Evolutionary conservation across 2,113 vertebrate species (phyloP).

Genomic region (Rhineura floridana): DNA sequence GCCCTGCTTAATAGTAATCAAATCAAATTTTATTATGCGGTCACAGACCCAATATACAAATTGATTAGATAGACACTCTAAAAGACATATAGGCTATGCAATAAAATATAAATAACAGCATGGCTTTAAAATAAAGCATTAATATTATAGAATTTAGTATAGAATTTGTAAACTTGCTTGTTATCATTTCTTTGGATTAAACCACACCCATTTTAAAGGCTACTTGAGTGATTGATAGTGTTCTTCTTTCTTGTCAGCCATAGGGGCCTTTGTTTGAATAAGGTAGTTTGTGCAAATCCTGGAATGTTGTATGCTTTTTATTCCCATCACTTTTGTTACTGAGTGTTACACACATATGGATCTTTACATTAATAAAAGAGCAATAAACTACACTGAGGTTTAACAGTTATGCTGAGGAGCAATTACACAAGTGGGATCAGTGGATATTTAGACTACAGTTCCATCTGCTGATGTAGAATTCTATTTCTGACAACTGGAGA

Average conservation of each 20-base stretch:
- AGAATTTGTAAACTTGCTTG: constrained; percentile 22
- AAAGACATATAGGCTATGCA: too few species aligned
- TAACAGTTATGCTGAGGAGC: neutral
- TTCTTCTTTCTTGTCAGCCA: constrained; percentile 9
- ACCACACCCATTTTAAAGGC: constrained; percentile 4
- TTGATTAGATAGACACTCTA: too few species aligned
- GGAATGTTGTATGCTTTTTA: neutral
- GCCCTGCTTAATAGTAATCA: too few species aligned
- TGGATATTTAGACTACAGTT: constrained; percentile 52
- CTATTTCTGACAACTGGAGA: constrained; percentile 43
- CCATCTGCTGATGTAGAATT: constrained; percentile 42
- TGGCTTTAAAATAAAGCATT: too few species aligned
- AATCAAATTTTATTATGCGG: too few species aligned
- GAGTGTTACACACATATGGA: constrained; percentile 12
- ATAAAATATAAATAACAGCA: too few species aligned
- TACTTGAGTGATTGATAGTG: constrained; percentile 39
- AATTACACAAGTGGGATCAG: constrained; percentile 38
- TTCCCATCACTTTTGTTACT: constrained; percentile 8
- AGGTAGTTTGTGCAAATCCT: neutral
- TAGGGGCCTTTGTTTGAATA: neutral
- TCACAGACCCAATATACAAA: too few species aligned
- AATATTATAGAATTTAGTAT: too few species aligned
- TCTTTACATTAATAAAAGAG: constrained; percentile 16
- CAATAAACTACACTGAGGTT: constrained; percentile 19
- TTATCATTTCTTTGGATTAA: constrained; percentile 34